A percentile compares a stretch with the other conserved stretches of the same genome.
These are phyloP conservation scores for Oncorhynchus kisutch DNA, from an alignment of 2,113 vertebrate species.

Conservation along the genomic window DNA sequence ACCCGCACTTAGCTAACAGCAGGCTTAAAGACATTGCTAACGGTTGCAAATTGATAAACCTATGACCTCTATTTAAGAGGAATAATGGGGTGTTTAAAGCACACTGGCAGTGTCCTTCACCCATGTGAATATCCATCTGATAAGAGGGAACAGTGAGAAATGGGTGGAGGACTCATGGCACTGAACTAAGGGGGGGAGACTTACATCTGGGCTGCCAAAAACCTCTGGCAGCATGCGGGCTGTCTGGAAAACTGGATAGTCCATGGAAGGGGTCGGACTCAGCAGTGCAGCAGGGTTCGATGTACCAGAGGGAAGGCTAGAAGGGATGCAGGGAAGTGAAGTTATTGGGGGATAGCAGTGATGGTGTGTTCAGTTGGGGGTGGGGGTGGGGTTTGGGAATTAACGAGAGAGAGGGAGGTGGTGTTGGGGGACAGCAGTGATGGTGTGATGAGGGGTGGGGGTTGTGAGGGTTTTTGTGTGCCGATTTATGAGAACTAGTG, in stretches of 20 bases:
- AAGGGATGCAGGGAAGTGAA: not conserved
- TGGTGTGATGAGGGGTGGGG: constrained; percentile 9
- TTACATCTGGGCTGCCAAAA: constrained; percentile 35
- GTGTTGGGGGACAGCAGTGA: not conserved
- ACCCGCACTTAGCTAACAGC: not conserved
- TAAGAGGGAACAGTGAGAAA: constrained; percentile 69
- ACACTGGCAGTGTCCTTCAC: not conserved
- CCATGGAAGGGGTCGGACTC: too few species aligned
- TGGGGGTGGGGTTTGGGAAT: too few species aligned
- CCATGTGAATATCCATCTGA: constrained; percentile 18
- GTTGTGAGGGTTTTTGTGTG: not conserved
- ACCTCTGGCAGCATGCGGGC: not conserved
- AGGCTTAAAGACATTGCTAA: not conserved
- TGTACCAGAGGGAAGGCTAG: not conserved
- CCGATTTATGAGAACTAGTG: constrained; percentile 29
- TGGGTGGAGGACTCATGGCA: constrained; percentile 47
- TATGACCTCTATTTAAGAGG: not conserved
- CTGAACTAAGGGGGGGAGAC: constrained; percentile 18
- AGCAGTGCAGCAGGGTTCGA: too few species aligned
- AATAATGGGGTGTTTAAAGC: not conserved
- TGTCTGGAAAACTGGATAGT: not conserved
- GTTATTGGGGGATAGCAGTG: not conserved
- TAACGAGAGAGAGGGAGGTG: too few species aligned
- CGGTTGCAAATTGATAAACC: not conserved
- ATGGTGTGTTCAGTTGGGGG: too few species aligned